Percentiles rank a stretch among this genome's conserved stretches.
phyloP scores from a whole-genome alignment of 2,888 invertebrate genomes.

The Barypeithes pellucidus region DNA sequence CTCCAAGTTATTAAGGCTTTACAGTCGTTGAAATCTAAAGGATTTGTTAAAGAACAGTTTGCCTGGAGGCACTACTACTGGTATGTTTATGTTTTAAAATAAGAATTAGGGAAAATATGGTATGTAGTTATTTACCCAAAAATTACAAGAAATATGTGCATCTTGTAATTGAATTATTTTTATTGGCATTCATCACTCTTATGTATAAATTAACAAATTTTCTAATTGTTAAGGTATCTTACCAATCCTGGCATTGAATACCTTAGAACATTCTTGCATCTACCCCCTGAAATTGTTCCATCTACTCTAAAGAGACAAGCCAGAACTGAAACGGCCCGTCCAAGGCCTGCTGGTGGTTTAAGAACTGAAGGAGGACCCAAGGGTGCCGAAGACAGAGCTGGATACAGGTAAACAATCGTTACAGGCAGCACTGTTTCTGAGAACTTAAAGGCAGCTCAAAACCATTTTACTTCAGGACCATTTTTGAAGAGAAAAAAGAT shows the following conservation, averaged over 20 bases:
- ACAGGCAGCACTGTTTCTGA: too few relatives aligned
- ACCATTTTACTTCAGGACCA: too few relatives aligned
- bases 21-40: slow-evolving; percentile 96
- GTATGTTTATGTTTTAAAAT: slow-evolving; percentile 71
- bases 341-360: slow-evolving; percentile 79
- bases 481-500: too few relatives aligned
- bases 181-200: too few relatives aligned
- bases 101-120: neutral
- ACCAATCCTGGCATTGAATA: slow-evolving; percentile 99
- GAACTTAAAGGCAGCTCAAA: too few relatives aligned
- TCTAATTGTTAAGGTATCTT: slow-evolving; percentile 78
- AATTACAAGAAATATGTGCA: too few relatives aligned
- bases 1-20: slow-evolving; percentile 98
- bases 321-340: slow-evolving; percentile 88
- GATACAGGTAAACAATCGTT: slow-evolving; percentile 73
- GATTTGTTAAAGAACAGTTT: slow-evolving; percentile 99
- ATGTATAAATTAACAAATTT: too few relatives aligned
- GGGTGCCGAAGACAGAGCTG: slow-evolving; percentile 86
- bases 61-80: slow-evolving; percentile 99
- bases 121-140: neutral
- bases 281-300: slow-evolving; percentile 99
- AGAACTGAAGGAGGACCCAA: slow-evolving; percentile 79
- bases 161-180: too few relatives aligned
- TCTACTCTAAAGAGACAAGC: slow-evolving; percentile 95
- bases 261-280: slow-evolving; percentile 93